Evolutionary conservation across 2,888 invertebrate species (phyloP).

Genomic region (Sphecodes monilicornis): DNA sequence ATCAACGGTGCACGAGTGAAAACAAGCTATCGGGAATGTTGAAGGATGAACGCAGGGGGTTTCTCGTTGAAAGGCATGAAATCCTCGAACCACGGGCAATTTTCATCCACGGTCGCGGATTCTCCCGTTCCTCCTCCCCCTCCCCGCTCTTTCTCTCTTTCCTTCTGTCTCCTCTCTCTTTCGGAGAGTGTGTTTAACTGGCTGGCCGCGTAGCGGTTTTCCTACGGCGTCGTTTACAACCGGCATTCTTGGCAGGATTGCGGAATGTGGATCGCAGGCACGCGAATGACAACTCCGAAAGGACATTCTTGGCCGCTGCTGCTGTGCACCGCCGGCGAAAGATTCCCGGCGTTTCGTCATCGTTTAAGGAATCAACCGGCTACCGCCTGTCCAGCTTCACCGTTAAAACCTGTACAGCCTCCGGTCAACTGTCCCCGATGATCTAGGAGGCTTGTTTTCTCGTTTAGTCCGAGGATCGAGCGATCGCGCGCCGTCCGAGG

Average conservation of each 20-base stretch:
- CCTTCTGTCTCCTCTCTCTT: conserved; percentile 16
- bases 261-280: conserved; percentile 76
- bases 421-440: neutral
- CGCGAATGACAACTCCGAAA: conserved; percentile 72
- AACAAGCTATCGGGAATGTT: conserved; percentile 8
- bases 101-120: conserved; percentile 35
- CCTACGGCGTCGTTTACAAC: conserved; percentile 65
- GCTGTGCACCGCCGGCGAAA: conserved; percentile 41
- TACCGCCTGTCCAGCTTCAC: conserved; percentile 47
- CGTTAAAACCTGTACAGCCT: conserved; percentile 43
- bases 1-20: neutral
- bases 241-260: conserved; percentile 75
- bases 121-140: conserved; percentile 10
- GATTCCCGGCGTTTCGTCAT: conserved; percentile 62
- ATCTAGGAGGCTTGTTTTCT: conserved; percentile 1
- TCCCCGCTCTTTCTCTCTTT: neutral
- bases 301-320: conserved; percentile 56
- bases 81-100: conserved; percentile 35
- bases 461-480: neutral
- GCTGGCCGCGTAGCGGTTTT: conserved; percentile 73
- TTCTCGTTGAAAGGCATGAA: conserved; percentile 56
- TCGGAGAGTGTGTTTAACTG: conserved; percentile 22
- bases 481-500: neutral
- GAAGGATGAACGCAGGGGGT: conserved; percentile 1
- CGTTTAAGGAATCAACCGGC: conserved; percentile 60